Conservation (phyloP, 2,113 vertebrate genomes). For the Nothoprocta perdicaria region DNA sequence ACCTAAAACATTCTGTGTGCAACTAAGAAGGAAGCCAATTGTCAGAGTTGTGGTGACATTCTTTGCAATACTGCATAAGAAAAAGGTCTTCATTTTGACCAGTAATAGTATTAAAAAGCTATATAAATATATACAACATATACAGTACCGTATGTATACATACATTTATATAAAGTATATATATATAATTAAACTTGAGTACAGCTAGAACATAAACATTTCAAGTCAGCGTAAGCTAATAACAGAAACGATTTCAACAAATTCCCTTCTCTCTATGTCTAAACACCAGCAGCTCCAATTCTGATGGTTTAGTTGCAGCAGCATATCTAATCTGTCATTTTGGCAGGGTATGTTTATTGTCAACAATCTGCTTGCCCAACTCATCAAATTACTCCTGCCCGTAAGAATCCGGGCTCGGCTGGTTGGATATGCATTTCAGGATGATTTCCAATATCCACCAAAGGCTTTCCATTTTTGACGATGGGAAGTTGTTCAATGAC, state of each 20-base stretch:
- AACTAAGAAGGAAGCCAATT: slow-evolving; percentile 9
- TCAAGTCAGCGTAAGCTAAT: slow-evolving; percentile 48
- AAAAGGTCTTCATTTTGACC: slow-evolving; percentile 58
- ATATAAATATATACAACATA: slow-evolving; percentile 76
- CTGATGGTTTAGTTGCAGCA: neutral
- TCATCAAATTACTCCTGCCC: neutral
- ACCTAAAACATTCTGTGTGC: slow-evolving; percentile 9
- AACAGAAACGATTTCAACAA: slow-evolving; percentile 26
- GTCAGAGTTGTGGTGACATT: neutral
- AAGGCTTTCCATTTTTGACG: neutral
- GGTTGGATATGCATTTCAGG: neutral
- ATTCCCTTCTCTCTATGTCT: neutral
- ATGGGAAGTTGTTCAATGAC: neutral
- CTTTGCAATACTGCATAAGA: slow-evolving; percentile 33
- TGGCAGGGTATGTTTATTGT: slow-evolving; percentile 5
- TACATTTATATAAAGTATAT: slow-evolving; percentile 73
- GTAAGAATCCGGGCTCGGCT: neutral
- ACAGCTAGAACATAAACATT: slow-evolving; percentile 61
- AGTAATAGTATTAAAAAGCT: slow-evolving; percentile 67
- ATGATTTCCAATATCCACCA: neutral
- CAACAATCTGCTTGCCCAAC: neutral
- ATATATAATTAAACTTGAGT: slow-evolving; percentile 54
- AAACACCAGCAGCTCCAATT: neutral
- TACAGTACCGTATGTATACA: slow-evolving; percentile 66
- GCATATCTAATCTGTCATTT: neutral